Evolutionary conservation across 2,888 invertebrate species (phyloP), one percentile per base, ranked within the genome.

Genomic region (Phorcus lineatus): DNA sequence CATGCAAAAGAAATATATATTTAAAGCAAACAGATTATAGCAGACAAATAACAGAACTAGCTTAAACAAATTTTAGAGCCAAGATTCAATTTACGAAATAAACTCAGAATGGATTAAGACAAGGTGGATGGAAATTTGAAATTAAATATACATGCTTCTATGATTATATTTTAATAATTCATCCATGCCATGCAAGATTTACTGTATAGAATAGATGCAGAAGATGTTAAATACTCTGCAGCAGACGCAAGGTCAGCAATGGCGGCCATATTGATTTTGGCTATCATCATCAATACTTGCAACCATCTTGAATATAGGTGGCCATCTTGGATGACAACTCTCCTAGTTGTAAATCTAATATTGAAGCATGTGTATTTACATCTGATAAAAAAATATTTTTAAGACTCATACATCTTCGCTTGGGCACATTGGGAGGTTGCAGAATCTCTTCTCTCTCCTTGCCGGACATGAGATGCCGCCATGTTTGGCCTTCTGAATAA

Each of bases 401-500:
- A 67, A 55, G 54, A 24, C 67, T 82, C 86, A 80, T 85, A 91
- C 91, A 82, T 89, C 81, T 54, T 87, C 80, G 53, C 86, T 87
- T 28, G 87, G 86, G 81, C 91, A 92, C 67, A 88, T 81, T 11
- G 88, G 88, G 19, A 94, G 89, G 40, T 90, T 90, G 84, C 92
- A 92, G 75, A 90, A 89, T 78, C 90, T 85, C 81, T 89, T 87
- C 80, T 91, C 89, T 76, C 88, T 83, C 75, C 87, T 84, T 55
- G 90, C 82, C 7, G 88, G 89, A 83, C 92, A 92, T 31, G 86
- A 83, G 79, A 83, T 83, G 16, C 91, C 91, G 7, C 89, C 91
- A 40, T 83, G 84, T 79, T 87, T 87, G 13, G 89, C 88, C 70
- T 88, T 87, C 78, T 86, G 85, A 19, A 87, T 75, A 31, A 90